Conservation (phyloP, 1,140 invertebrate species). For the Apis florea region DNA sequence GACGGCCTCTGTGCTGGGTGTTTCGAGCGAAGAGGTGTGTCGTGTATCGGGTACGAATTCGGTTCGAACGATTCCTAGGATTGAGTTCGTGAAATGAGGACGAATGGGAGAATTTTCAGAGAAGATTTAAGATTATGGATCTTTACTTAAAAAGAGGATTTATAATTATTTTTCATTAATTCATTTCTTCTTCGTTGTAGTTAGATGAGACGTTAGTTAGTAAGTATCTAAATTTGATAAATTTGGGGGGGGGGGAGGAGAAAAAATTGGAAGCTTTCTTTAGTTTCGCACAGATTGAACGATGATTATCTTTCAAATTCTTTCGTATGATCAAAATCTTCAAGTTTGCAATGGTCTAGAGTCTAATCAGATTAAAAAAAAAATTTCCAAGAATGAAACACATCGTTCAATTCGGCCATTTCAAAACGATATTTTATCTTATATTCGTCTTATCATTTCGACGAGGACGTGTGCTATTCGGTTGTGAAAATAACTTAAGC, state of each 20-base stretch:
- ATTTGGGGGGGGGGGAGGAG: too few relatives aligned
- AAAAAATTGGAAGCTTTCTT: not conserved
- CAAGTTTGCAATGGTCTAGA: not conserved
- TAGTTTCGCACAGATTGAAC: not conserved
- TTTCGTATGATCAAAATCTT: not conserved
- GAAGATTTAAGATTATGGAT: too few relatives aligned
- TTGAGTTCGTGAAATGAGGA: too few relatives aligned
- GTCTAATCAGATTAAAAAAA: slow-evolving; percentile 23
- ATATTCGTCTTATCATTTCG: slow-evolving; percentile 14
- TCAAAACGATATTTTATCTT: slow-evolving; percentile 25
- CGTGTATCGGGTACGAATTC: not conserved
- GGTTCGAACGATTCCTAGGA: not conserved
- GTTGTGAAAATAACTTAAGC: slow-evolving; percentile 6
- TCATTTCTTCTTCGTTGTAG: too few relatives aligned
- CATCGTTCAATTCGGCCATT: slow-evolving; percentile 15
- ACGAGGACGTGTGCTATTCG: not conserved
- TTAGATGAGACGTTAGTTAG: too few relatives aligned
- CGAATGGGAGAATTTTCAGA: too few relatives aligned
- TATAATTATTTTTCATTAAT: too few relatives aligned
- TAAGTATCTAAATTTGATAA: too few relatives aligned
- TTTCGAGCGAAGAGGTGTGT: slow-evolving; percentile 44
- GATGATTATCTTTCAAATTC: not conserved
- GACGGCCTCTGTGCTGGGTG: slow-evolving; percentile 22
- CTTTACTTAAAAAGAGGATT: too few relatives aligned
- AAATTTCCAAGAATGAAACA: slow-evolving; percentile 5